Percentiles rank a stretch among this genome's conserved stretches.
Evolutionary conservation across 2,888 invertebrate genomes (phyloP).

Genomic region (Lasiommata megera): DNA sequence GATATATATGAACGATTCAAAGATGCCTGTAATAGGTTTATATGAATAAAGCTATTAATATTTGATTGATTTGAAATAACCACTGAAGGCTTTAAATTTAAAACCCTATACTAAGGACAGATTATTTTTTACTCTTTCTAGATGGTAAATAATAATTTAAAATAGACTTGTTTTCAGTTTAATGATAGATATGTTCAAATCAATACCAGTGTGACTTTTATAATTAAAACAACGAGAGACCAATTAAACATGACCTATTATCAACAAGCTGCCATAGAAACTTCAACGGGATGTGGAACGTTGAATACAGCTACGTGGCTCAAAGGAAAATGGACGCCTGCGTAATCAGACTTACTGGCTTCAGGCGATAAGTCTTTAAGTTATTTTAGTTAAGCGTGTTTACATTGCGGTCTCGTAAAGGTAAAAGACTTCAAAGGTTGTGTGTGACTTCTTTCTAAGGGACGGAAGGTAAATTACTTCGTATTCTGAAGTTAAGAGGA

Average conservation of each 20-base stretch:
- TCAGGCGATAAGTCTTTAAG: conserved; percentile 34
- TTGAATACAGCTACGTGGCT: conserved; percentile 27
- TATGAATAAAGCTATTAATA: too few relatives aligned
- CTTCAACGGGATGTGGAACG: conserved; percentile 7
- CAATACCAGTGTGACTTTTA: neutral
- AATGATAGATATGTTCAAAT: neutral
- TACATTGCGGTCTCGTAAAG: conserved; percentile 17
- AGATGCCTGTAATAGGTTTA: too few relatives aligned
- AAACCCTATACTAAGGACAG: too few relatives aligned
- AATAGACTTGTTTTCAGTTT: too few relatives aligned
- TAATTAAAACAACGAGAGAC: conserved; percentile 20
- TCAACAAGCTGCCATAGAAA: conserved; percentile 23
- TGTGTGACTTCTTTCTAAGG: conserved; percentile 12
- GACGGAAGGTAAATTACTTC: conserved; percentile 2
- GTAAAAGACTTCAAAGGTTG: conserved; percentile 23
- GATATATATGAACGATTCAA: too few relatives aligned
- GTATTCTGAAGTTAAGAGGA: neutral
- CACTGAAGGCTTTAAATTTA: too few relatives aligned
- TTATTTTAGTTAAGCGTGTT: conserved; percentile 34
- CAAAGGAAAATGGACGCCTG: conserved; percentile 26
- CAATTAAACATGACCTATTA: conserved; percentile 22
- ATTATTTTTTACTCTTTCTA: too few relatives aligned
- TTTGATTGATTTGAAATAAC: too few relatives aligned
- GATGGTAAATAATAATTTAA: too few relatives aligned
- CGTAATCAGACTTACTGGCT: conserved; percentile 32